phyloP scores from a whole-genome alignment of 2,113 vertebrate species.

The Australoheros scitulus region DNA sequence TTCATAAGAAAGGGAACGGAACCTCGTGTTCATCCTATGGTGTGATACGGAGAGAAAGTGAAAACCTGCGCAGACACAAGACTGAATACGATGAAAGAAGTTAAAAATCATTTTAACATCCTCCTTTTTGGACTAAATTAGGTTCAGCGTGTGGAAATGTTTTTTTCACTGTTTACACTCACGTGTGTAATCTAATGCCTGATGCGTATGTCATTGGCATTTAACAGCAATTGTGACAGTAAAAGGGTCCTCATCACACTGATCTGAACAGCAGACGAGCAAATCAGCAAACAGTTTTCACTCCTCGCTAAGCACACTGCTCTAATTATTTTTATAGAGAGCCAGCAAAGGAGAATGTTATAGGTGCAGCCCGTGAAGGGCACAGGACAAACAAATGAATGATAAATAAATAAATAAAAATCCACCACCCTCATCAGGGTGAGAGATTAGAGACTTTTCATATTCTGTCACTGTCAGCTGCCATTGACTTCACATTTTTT shows the following conservation, averaged over 20 bases:
- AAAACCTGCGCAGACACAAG: not conserved
- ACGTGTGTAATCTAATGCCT: conserved; percentile 7
- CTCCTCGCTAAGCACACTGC: conserved; percentile 3
- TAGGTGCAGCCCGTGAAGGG: conserved; percentile 1
- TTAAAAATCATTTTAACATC: not conserved
- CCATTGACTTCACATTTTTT: conserved; percentile 21
- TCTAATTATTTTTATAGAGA: conserved; percentile 21
- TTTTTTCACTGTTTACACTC: not conserved
- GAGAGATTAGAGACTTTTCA: not conserved
- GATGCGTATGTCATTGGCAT: conserved; percentile 42
- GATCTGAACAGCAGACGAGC: conserved; percentile 34
- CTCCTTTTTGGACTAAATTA: not conserved
- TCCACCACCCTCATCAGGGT: not conserved
- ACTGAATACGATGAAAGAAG: not conserved
- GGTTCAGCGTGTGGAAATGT: not conserved
- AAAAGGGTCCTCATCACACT: conserved; percentile 16
- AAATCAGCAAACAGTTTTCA: conserved; percentile 14
- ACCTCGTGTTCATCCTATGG: not conserved
- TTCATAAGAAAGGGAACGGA: not conserved
- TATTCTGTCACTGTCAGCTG: conserved; percentile 20
- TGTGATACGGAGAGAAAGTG: not conserved
- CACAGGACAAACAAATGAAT: not conserved
- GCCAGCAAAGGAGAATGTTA: conserved; percentile 14
- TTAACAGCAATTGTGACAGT: conserved; percentile 36
- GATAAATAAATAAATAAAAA: not conserved